Evolutionary conservation across 1,140 invertebrate species (phyloP).

Genomic region (Tetraneura akinire): DNA sequence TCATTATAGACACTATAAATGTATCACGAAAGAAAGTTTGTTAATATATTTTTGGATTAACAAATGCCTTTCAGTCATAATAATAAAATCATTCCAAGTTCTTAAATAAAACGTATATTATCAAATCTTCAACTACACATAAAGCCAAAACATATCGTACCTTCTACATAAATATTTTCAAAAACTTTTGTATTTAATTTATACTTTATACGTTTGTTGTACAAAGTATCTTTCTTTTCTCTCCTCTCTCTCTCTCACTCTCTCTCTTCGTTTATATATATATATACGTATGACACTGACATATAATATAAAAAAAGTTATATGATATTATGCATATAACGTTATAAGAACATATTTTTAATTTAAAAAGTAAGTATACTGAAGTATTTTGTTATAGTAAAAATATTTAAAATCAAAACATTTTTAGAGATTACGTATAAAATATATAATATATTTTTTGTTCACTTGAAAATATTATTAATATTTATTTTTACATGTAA

Average conservation of each 20-base stretch:
- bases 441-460: neutral
- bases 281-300: neutral
- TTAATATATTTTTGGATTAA: too few relatives aligned
- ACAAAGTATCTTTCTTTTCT: neutral
- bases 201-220: neutral
- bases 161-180: neutral
- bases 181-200: constrained; percentile 17
- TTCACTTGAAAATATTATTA: neutral
- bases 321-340: neutral
- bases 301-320: neutral
- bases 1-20: too few relatives aligned
- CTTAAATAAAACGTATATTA: neutral
- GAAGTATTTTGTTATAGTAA: neutral
- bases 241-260: neutral
- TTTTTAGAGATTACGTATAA: neutral
- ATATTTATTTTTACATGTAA: neutral
- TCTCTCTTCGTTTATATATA: neutral
- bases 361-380: neutral
- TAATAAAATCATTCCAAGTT: neutral
- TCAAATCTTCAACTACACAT: neutral
- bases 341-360: neutral
- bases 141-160: neutral
- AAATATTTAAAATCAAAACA: constrained; percentile 9
- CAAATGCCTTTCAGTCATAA: too few relatives aligned
- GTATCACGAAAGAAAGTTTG: too few relatives aligned